Conservation (phyloP, 2,797 vertebrate species). For the Parotocinclus haroldoi region DNA sequence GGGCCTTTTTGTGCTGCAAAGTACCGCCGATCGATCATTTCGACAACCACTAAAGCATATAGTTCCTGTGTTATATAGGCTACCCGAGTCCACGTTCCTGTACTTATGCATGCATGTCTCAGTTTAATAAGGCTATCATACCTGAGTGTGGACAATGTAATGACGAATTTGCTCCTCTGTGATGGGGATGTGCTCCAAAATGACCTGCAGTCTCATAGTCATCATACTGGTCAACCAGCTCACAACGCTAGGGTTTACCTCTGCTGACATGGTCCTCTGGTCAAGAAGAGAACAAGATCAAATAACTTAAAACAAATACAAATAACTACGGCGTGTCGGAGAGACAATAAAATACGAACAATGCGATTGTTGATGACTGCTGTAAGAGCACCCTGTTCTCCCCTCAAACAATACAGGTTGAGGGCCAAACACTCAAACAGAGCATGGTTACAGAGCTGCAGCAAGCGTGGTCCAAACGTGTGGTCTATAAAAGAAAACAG, state of each 20-base stretch:
- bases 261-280: conserved; percentile 87
- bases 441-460: conserved; percentile 88
- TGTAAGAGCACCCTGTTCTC: conserved; percentile 83
- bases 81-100: too few relatives aligned
- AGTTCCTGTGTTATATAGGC: too few relatives aligned
- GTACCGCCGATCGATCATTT: too few relatives aligned
- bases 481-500: conserved; percentile 67
- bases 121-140: conserved; percentile 22
- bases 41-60: too few relatives aligned
- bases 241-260: conserved; percentile 86
- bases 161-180: conserved; percentile 81
- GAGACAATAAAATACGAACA: conserved; percentile 65
- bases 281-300: neutral
- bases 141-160: conserved; percentile 69
- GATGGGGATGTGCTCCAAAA: conserved; percentile 87
- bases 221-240: conserved; percentile 94
- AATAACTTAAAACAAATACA: neutral
- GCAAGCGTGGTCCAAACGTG: conserved; percentile 79
- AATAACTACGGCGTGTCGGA: neutral
- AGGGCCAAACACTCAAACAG: conserved; percentile 91
- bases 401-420: conserved; percentile 85
- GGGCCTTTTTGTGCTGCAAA: too few relatives aligned
- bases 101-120: neutral
- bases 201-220: conserved; percentile 87
- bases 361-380: conserved; percentile 90